A percentile compares a stretch with the other conserved stretches of the same genome.
These are phyloP conservation scores for Cryptocephalus moraei DNA, from an alignment of 2,888 invertebrate genomes.

Conservation along the genomic window DNA sequence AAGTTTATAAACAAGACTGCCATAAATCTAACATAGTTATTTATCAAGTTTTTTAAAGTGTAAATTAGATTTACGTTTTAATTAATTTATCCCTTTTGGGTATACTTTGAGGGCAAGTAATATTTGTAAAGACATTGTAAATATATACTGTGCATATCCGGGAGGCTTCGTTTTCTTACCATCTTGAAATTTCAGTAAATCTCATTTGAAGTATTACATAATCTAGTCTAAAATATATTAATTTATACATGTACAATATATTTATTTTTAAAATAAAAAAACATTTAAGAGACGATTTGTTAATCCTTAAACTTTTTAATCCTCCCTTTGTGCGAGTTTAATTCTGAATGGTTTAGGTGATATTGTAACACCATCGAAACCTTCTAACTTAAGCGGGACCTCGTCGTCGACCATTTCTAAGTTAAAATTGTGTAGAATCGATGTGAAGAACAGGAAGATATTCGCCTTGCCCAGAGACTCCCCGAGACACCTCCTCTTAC, in stretches of 20 bases:
- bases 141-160: no score
- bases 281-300: not conserved
- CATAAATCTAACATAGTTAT: no score
- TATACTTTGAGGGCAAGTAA: no score
- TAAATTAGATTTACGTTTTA: no score
- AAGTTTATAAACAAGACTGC: no score
- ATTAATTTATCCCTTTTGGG: no score
- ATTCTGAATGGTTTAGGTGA: constrained; percentile 32
- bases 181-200: no score
- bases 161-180: no score
- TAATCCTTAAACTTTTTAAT: constrained; percentile 4
- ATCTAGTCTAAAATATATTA: no score
- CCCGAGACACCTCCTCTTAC: constrained; percentile 53
- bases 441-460: constrained; percentile 48
- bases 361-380: constrained; percentile 32
- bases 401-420: constrained; percentile 28
- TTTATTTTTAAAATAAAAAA: not conserved
- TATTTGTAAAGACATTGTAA: no score
- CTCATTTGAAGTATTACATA: no score
- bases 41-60: no score
- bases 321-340: constrained; percentile 19
- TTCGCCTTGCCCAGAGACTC: constrained; percentile 52
- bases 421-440: constrained; percentile 46
- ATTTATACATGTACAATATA: not conserved
- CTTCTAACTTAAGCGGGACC: constrained; percentile 20